Evolutionary conservation across 2,888 invertebrate species (phyloP).

Genomic region (Lasius fuliginosus): DNA sequence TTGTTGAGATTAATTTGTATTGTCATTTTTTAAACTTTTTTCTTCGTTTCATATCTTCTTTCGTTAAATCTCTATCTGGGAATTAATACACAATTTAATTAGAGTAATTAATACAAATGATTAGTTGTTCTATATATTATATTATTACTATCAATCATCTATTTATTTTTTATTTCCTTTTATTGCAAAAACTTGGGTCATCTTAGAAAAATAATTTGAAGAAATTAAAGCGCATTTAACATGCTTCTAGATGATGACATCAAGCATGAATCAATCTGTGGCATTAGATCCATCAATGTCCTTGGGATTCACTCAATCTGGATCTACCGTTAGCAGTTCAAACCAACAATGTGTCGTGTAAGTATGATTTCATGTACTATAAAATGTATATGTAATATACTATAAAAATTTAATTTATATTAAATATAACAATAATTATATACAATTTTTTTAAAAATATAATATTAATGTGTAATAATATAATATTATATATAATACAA

Average conservation of each 20-base stretch:
- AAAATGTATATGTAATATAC: not conserved
- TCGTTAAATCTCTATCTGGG: not conserved
- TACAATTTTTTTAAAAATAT: not conserved
- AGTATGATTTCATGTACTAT: conserved; percentile 31
- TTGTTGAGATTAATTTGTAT: not conserved
- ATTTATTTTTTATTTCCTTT: not conserved
- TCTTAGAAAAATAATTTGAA: not conserved
- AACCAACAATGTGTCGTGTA: conserved; percentile 59
- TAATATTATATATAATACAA: not conserved
- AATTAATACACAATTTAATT: not conserved
- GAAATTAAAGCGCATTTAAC: not conserved
- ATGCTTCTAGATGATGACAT: conserved; percentile 63
- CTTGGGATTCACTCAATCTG: conserved; percentile 34
- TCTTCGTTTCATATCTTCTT: not conserved
- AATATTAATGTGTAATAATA: not conserved
- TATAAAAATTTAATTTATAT: not conserved
- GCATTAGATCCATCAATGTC: conserved; percentile 20
- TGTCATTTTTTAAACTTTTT: not conserved
- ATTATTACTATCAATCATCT: not conserved
- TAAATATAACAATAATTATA: too few relatives aligned
- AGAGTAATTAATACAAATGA: not conserved
- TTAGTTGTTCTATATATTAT: not conserved
- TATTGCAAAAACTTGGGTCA: not conserved
- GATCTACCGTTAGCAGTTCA: not conserved
- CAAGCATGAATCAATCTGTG: conserved; percentile 51